Evolutionary conservation across 2,888 invertebrate genomes (phyloP), one percentile per base, ranked within the genome.

Genomic region (Halocaridina rubra): DNA sequence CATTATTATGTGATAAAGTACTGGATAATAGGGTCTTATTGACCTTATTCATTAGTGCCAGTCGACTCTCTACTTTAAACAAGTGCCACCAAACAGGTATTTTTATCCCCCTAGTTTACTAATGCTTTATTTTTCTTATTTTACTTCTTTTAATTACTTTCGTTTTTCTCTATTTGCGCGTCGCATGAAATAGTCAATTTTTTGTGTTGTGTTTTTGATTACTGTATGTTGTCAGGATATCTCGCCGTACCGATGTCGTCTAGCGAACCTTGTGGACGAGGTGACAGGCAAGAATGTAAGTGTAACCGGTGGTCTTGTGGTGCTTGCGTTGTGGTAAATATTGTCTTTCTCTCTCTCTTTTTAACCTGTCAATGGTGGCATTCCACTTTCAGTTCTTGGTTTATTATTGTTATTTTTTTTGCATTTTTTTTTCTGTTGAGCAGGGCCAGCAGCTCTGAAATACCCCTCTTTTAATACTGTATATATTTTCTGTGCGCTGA

Each of bases 261-360:
- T 86, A 30, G 61, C 78, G 24, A 72, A 72, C 16, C 53, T 74
- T 32, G 84, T 84, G 39, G 81, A 81, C 59, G 57, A 61, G 16
- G 59, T 61, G 29, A 72, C 61, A 13, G 78, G 72, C 2, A 61
- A 72, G 19, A 72, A 86, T 46, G 86, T 86, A 59, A 86, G 86
- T 57, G 19, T 19, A 16, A 19, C n/a, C 53, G 53, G 16, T 53
- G 53, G n/a, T n/a, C n/a, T n/a, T 53, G 69, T 69, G 29, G 13
- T 29, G 69, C 32, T 69, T 69, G 69, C 19, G 69, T 69, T 22
- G 24, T 69, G 19, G 29, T 69, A 24, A 32, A 30, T 19, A 30
- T 27, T 69, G 29, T 69, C 19, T 29, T 27, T 30, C 32, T 30
- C n/a, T n/a, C n/a, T n/a, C n/a, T n/a, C n/a, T n/a, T n/a, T 29